Evolutionary conservation across 2,888 invertebrate genomes (phyloP), one percentile per base, ranked within the genome.

Genomic region (Euplagia quadripunctaria): DNA sequence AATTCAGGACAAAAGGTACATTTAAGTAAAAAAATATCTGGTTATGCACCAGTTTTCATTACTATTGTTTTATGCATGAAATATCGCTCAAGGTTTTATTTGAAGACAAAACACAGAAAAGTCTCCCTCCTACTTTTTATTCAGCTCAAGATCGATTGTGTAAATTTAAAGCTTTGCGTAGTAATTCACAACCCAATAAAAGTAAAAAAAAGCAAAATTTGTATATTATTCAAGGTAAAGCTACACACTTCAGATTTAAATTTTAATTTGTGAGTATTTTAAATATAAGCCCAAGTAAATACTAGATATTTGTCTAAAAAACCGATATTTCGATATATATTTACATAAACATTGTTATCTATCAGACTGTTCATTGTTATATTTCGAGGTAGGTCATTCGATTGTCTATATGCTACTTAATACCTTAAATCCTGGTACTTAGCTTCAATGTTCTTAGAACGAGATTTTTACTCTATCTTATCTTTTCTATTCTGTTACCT

Each of bases 21-120:
- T 64, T 49, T 31, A 52, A n/a, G 61, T 46, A 43, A 67, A 67
- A 68, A 17, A 61, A 46, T 43, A 14, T 61, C 8, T 68, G 8
- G 0, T 42, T 20, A 46, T 14, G n/a, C 16, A 14, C 31, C 9
- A 16, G 4, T 49, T 41, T 52, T 7, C 31, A 17, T 6, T 41
- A 49, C 20, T 66, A 16, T 31, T 49, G 66, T 64, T 64, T 42
- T 17, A 64, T 64, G 42, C 17, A 64, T 64, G 9, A 52, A 42
- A 68, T n/a, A 55, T n/a, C 1, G n/a, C n/a, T 55, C 67, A 68
- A 12, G n/a, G 52, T n/a, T 41, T 67, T 17, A n/a, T 31, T 16
- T 52, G 16, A 51, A 52, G 8, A 20, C 41, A 17, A 51, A 16
- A 41, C 16, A n/a, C 17, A 66, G 7, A 17, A 17, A 52, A 41